Evolutionary conservation across 2,888 invertebrate genomes (phyloP), one percentile per base, ranked within the genome.

Genomic region (Adelphocoris suturalis): DNA sequence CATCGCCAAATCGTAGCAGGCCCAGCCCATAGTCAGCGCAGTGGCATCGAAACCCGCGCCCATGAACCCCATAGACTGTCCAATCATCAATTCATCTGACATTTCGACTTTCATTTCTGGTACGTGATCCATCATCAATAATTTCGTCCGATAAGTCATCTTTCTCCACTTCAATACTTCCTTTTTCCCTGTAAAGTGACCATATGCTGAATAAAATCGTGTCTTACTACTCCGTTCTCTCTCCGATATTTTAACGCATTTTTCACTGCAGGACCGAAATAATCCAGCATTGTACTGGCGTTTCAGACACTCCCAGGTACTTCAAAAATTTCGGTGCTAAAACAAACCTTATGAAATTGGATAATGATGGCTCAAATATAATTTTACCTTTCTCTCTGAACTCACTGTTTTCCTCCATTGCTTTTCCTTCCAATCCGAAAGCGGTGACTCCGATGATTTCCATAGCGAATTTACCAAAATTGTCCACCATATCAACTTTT

Each of bases 41-140:
- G 95, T 95, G 0, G 96, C 95, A 92, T 95, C 95, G 91, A 95
- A 95, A 0, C 96, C 96, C 16, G 95, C 95, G 16, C 95, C 93
- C 93, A 95, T 94, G 92, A 95, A 95, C 23, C 95, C 92, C 93
- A 95, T 94, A 0, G 94, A 94, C 91, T 94, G 94, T 0, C 94
- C 94, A 0, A 93, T 93, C 16, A 94, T 92, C 37, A 76, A n/a
- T 4, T 76, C 76, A n/a, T 76, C 76, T 0, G 76, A 76, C 76
- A 76, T 76, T 28, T 76, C 76, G 0, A 76, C 76, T 28, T 76
- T 76, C 76, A 28, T 76, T 12, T 76, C 76, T n/a, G 76, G 76
- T 3, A 27, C 76, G 27, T n/a, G 46, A 11, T 76, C 76, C 28
- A 28, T 76, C 28, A 27, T n/a, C 76, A 28, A 76, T 16, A 76